Percentiles rank a stretch among this genome's conserved stretches.
Evolutionary conservation across 1,140 invertebrate genomes (phyloP).

Genomic region (Bombyx mandarina): DNA sequence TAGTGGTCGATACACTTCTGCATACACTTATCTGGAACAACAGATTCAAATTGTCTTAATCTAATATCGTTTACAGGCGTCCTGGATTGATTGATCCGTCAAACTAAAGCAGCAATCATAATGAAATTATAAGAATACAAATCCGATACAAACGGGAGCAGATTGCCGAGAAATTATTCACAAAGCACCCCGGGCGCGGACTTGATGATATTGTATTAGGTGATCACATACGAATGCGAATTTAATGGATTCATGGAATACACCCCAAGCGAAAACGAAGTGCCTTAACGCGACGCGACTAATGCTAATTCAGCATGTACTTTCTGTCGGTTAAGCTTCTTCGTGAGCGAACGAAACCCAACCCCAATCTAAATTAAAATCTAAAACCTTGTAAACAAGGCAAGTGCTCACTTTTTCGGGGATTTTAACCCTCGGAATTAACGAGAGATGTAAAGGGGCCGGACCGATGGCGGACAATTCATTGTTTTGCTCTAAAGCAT

Average conservation of each 20-base stretch:
- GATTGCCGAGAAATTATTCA: conserved; percentile 69
- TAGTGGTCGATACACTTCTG: too few relatives aligned
- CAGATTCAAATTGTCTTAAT: too few relatives aligned
- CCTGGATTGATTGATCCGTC: too few relatives aligned
- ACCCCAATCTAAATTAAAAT: conserved; percentile 74
- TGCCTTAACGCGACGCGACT: not conserved
- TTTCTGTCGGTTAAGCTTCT: conserved; percentile 41
- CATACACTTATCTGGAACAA: too few relatives aligned
- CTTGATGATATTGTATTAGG: conserved; percentile 72
- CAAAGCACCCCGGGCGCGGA: conserved; percentile 53
- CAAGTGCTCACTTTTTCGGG: conserved; percentile 74
- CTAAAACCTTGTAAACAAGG: conserved; percentile 74
- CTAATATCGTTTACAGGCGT: too few relatives aligned
- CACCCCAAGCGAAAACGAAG: conserved; percentile 32
- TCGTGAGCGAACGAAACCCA: conserved; percentile 17
- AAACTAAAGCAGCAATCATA: conserved; percentile 22
- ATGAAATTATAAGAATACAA: conserved; percentile 31
- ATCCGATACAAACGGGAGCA: conserved; percentile 56
- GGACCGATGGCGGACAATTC: not conserved
- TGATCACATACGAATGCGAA: conserved; percentile 72
- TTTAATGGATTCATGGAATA: conserved; percentile 62
- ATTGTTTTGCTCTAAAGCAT: conserved; percentile 1
- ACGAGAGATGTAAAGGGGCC: conserved; percentile 58
- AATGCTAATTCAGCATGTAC: not conserved
- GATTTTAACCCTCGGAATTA: conserved; percentile 71